Base-by-base conservation (phyloP, 1,140 invertebrate species). In the Drosophila bocqueti region DNA sequence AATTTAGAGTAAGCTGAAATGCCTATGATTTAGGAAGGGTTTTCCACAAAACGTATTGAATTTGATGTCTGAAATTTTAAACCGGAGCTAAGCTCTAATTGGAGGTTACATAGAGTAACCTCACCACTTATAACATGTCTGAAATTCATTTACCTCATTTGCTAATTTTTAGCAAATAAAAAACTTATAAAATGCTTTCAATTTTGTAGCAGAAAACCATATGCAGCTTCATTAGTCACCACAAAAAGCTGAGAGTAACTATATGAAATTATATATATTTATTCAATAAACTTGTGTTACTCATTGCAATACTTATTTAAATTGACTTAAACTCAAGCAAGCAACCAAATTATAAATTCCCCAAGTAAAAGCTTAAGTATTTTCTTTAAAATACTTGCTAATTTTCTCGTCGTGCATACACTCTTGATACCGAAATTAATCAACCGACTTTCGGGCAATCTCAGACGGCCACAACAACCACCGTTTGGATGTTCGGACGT, bases 341-440 rank as follows among this genome's bases (percentile, higher is more conserved):
- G n/a, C 26, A 52, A 0, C 1, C 9, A 29, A 50, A n/a, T 16
- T 2, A n/a, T 31, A 31, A n/a, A 11, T 18, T 9, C 7, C 16
- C 21, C 3, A 24, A 24, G 24, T 47, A 4, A 46, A n/a, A 49
- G 9, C 4, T 29, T 21, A 24, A 38, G 5, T 38, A 55, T 21
- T 24, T 38, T 2, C 3, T 38, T 6, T 6, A 24, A 40, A n/a
- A 38, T 38, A n/a, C 0, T 10, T 16, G 21, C 21, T 55, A 4
- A 26, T 40, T 40, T 57, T 40, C 36, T 57, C 54, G 3, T 0
- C 13, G 24, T 63, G 63, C 16, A 45, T 45, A 66, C 46, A 60
- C 66, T 36, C 69, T 72, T 54, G 43, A 57, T 47, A 26, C 64
- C 52, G 31, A 67, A 76, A 89, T 90, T 81, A 79, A 90, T 81